Conservation (phyloP, 2,797 vertebrate species). For the Sebastes flavidus region DNA sequence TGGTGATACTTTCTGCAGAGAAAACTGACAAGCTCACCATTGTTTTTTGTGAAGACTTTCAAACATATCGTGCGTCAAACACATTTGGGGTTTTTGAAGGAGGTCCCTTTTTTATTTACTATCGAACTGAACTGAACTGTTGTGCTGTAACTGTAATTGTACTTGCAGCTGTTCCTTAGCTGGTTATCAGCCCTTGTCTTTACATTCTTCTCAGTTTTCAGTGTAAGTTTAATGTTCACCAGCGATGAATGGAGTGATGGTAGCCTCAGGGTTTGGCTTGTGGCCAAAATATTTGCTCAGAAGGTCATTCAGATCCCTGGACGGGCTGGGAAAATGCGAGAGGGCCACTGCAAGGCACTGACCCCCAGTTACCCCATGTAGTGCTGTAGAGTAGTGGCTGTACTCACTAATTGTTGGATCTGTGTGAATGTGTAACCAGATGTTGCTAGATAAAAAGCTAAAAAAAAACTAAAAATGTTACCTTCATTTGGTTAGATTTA, state of each 20-base stretch:
- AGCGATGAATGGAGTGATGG: background rate
- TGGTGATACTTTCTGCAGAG: background rate
- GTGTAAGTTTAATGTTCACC: background rate
- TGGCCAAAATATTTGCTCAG: slow-evolving; percentile 18
- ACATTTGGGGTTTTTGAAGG: background rate
- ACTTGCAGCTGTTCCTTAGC: background rate
- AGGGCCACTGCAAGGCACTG: background rate
- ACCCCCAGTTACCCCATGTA: background rate
- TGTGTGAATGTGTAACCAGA: background rate
- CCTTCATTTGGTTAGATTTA: background rate
- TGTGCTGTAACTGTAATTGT: background rate
- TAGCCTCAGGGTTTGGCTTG: background rate
- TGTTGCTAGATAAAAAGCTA: background rate
- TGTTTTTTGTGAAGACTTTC: background rate
- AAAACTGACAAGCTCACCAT: background rate
- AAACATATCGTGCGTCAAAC: background rate
- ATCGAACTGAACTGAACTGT: background rate
- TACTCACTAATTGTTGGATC: background rate
- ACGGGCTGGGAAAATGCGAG: slow-evolving; percentile 2
- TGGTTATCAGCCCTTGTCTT: background rate
- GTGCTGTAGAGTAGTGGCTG: background rate
- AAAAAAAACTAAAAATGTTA: background rate
- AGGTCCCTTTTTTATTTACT: background rate
- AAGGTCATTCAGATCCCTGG: background rate
- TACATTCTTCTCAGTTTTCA: background rate